phyloP scores from a whole-genome alignment of 1,140 invertebrate species.

The Nasonia vitripennis region DNA sequence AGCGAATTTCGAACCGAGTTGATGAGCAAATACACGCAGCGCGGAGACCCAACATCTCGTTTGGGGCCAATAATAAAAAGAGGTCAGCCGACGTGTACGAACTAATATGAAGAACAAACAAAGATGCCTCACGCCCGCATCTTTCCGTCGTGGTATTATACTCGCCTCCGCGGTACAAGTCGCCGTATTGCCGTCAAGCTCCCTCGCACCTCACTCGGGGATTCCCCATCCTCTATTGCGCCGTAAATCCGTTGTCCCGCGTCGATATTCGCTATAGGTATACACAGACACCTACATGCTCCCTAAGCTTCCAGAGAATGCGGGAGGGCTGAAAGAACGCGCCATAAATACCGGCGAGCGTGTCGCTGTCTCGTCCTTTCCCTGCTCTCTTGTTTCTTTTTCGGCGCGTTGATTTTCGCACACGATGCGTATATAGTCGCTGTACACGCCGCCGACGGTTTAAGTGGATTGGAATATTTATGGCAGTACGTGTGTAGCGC shows the following conservation, averaged over 20 bases:
- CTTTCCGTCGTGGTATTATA: no score
- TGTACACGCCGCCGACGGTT: not conserved
- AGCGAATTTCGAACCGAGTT: not conserved
- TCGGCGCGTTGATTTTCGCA: not conserved
- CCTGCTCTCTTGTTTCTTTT: not conserved
- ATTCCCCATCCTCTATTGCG: not conserved
- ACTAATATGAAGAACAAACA: no score
- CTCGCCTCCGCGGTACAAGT: no score
- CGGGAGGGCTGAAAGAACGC: not conserved
- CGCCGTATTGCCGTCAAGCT: no score
- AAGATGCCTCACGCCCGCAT: no score
- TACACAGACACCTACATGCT: not conserved
- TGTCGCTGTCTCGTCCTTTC: not conserved
- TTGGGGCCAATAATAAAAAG: no score
- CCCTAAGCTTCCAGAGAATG: conserved; percentile 11
- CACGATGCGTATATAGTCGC: not conserved
- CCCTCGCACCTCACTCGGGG: not conserved
- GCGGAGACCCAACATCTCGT: no score
- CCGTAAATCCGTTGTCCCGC: conserved; percentile 9
- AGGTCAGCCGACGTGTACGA: no score
- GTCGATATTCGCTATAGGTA: not conserved
- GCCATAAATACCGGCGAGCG: conserved; percentile 15
- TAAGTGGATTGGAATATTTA: conserved; percentile 27
- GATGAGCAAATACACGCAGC: no score
- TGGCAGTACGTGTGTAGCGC: not conserved